Evolutionary conservation across 2,888 invertebrate species (phyloP), one percentile per base, ranked within the genome.

Genomic region (Oeneis ivallda): DNA sequence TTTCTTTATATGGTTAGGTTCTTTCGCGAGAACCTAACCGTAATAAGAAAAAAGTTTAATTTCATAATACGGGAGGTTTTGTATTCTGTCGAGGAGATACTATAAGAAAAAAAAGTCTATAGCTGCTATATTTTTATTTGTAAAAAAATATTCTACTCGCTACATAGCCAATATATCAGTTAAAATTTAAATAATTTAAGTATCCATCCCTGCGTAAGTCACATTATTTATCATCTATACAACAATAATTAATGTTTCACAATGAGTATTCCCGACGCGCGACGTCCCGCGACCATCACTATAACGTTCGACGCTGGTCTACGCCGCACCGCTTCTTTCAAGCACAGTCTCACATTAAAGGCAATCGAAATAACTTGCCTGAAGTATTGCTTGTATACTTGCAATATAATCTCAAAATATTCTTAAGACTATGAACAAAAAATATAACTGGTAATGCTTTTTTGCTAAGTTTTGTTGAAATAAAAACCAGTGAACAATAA

Each of bases 121-220:
- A 92, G 92, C 92, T 92, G 92, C 92, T 92, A 92, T 90, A 87
- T 89, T 93, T 56, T 94, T 94, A 93, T 93, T 93, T 93, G 93
- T 94, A 94, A 94, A 94, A 94, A 94, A 94, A 94, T 94, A 94
- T 92, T 93, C 93, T 94, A 93, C 93, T 90, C 91, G 93, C 93
- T 93, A 93, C 93, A 93, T 93, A 94, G 93, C 93, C 93, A 93
- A 93, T 93, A 92, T 93, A 91, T 91, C 92, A 90, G 90, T 92
- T 92, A 90, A 89, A 89, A 88, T 89, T 91, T 89, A 91, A n/a
- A 92, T 92, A 92, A 92, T 90, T 92, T 92, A 92, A 92, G 92
- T 92, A 92, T 91, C 92, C 92, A 90, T 92, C 92, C 92, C 92
- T 92, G 92, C 92, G 89, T 92, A 92, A 91, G 89, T 92, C 92